These are phyloP conservation scores for Agonopterix arenella DNA, from an alignment of 2,888 invertebrate genomes.

Conservation along the genomic window DNA sequence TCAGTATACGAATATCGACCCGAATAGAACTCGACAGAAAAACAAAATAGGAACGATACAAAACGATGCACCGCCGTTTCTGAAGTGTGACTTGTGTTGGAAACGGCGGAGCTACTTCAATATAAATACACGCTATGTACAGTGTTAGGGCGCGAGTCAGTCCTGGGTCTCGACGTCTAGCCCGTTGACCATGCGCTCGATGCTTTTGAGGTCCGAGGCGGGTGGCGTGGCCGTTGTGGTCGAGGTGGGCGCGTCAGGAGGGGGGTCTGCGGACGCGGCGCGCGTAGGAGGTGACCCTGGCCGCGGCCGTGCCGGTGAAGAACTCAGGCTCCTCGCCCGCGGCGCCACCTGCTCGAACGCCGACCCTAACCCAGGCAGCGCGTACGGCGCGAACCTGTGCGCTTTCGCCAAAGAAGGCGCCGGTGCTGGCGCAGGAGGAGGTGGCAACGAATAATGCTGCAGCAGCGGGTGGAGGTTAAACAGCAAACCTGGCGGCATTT, in stretches of 20 bases:
- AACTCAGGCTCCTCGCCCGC: conserved; percentile 79
- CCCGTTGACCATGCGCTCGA: conserved; percentile 98
- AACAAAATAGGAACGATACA: conserved; percentile 76
- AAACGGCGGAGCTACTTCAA: conserved; percentile 32
- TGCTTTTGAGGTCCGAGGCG: conserved; percentile 93
- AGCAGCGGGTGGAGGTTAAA: conserved; percentile 93
- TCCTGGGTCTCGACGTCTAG: conserved; percentile 88
- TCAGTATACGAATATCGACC: conserved; percentile 68
- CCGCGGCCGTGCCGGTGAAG: conserved; percentile 71
- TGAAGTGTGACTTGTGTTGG: conserved; percentile 18
- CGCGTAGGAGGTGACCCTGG: conserved; percentile 60
- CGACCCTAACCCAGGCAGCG: conserved; percentile 86
- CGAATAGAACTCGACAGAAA: conserved; percentile 71
- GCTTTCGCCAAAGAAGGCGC: conserved; percentile 81
- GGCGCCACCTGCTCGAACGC: conserved; percentile 95
- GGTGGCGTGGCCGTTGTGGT: conserved; percentile 76
- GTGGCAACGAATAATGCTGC: conserved; percentile 90
- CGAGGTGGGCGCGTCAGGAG: conserved; percentile 74
- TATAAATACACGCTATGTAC: conserved; percentile 73
- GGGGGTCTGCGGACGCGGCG: conserved; percentile 70
- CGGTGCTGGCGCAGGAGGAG: conserved; percentile 79
- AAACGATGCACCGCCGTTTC: conserved; percentile 49
- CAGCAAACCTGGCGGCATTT: conserved; percentile 88
- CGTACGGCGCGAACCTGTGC: conserved; percentile 91
- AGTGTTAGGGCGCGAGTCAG: conserved; percentile 50